Evolutionary conservation across 2,888 invertebrate species (phyloP), one percentile per base, ranked within the genome.

Genomic region (Eubasilissa splendida): DNA sequence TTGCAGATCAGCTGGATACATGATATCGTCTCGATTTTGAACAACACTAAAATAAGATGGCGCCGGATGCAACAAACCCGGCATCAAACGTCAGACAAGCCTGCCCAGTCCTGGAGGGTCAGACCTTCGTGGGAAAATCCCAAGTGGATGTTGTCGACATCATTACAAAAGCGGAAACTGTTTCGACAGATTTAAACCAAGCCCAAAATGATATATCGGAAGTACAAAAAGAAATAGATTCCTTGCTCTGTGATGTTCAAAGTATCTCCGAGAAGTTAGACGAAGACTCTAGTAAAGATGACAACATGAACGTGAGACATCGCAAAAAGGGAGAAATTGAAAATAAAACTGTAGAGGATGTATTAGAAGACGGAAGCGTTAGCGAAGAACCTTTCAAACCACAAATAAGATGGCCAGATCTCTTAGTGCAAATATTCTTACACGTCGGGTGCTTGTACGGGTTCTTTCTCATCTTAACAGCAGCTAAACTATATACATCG

Each of bases 381-480:
- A 73, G n/a, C 52, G 42, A 58, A 14, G 76, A 76, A 65, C 76
- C 76, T 54, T 76, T 76, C 14, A 53, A 53, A 10, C 65, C 79
- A 9, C 59, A 73, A 12, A 73, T 95, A 80, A 91, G 92, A 86
- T 96, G 95, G 95, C 94, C 93, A 0, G 95, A 96, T 87, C 88
- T 95, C 2, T 86, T 88, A 14, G 95, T 92, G 31, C 95, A 95
- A 89, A 85, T 93, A 82, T 92, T 92, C 84, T 89, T 96, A 85
- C 96, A 96, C 87, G 86, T 86, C 80, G 95, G 95, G 54, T 92
- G 92, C 83, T 84, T 95, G 59, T 95, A 95, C 86, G 95, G 95
- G 84, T 83, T 95, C 60, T 94, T 91, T 87, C 90, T 95, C 86
- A 90, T 94, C 77, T 85, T 94, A 84, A 91, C 91, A 59, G 86